These are phyloP conservation scores for Masnerella sp. DNA, from an alignment of 2,888 invertebrate species.

Conservation along the genomic window DNA sequence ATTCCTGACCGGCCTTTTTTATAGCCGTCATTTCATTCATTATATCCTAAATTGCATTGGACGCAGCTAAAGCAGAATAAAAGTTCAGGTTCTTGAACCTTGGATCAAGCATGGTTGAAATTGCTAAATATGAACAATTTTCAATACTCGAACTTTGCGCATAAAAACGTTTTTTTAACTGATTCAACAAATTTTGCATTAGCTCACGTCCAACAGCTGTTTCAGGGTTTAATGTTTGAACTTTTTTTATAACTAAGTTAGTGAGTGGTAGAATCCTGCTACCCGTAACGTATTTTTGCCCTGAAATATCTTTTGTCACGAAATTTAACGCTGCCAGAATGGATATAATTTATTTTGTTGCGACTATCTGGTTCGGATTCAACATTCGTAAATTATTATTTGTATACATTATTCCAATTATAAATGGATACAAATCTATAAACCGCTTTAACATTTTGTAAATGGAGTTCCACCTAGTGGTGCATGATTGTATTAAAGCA, in stretches of 20 bases:
- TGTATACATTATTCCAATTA: not conserved
- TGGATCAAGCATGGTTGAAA: constrained; percentile 15
- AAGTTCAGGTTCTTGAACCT: constrained; percentile 14
- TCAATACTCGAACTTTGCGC: not conserved
- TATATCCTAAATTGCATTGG: not conserved
- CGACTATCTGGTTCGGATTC: not conserved
- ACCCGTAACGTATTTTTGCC: constrained; percentile 5
- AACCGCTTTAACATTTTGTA: not conserved
- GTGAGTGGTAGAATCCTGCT: constrained; percentile 21
- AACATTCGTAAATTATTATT: not conserved
- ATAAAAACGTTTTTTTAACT: constrained; percentile 11
- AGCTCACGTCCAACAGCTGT: not conserved
- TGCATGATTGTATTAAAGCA: constrained; percentile 1
- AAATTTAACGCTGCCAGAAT: not conserved
- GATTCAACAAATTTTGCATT: not conserved
- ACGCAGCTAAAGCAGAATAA: constrained; percentile 3
- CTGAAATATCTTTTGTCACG: constrained; percentile 4
- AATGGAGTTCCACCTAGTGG: constrained; percentile 2
- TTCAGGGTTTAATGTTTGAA: not conserved
- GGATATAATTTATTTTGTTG: not conserved
- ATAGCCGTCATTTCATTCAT: not conserved
- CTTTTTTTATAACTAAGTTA: not conserved
- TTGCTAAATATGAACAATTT: not conserved
- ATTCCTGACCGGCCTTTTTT: not conserved
- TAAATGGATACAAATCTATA: not conserved